These are phyloP conservation scores for Papilio protenor DNA, from an alignment of 2,888 invertebrate genomes.

Conservation along the genomic window DNA sequence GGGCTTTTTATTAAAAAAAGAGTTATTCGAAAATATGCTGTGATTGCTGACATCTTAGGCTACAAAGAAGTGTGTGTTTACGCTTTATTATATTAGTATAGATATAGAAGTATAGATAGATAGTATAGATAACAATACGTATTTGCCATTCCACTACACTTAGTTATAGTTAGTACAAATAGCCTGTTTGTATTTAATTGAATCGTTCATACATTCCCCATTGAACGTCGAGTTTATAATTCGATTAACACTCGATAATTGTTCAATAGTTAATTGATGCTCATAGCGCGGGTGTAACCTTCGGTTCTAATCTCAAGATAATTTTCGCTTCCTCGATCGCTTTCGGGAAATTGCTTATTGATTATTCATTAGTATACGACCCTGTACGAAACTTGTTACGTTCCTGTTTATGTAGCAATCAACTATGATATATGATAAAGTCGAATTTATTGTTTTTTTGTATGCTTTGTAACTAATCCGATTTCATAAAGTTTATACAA, in stretches of 20 bases:
- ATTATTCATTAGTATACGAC: conserved; percentile 26
- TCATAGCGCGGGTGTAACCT: conserved; percentile 23
- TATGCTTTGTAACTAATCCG: too few relatives aligned
- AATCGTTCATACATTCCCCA: neutral
- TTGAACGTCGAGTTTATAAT: conserved; percentile 18
- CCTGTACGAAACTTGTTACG: neutral
- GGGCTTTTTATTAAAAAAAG: too few relatives aligned
- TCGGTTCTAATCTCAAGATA: conserved; percentile 24
- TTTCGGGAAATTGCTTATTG: conserved; percentile 27
- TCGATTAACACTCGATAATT: conserved; percentile 27
- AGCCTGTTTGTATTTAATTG: conserved; percentile 15
- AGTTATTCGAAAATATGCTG: too few relatives aligned
- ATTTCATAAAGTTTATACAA: too few relatives aligned
- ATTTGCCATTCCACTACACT: neutral
- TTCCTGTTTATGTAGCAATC: neutral
- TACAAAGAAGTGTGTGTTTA: too few relatives aligned
- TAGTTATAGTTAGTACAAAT: neutral
- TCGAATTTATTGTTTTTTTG: too few relatives aligned
- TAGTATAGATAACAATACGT: neutral
- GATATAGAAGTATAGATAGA: too few relatives aligned
- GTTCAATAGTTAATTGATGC: conserved; percentile 25
- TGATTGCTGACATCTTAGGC: too few relatives aligned
- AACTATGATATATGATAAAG: neutral
- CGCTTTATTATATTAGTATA: too few relatives aligned
- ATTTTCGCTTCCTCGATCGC: conserved; percentile 25